These are phyloP conservation scores for Zaprionus nigranus DNA, from an alignment of 1,140 invertebrate genomes.

Conservation along the genomic window DNA sequence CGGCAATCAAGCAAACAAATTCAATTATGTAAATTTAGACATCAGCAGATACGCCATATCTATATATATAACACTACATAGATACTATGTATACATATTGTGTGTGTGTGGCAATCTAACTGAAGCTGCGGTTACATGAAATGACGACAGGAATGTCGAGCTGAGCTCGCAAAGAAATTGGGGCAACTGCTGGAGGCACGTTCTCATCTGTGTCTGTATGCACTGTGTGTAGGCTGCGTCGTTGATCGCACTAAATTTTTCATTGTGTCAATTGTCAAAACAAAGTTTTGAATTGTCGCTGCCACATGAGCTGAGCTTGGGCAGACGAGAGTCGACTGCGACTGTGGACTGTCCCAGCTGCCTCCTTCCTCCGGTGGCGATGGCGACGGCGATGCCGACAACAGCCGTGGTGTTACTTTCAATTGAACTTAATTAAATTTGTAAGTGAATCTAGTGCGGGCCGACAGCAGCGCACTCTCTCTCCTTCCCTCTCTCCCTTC, in stretches of 20 bases:
- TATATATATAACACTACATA: neutral
- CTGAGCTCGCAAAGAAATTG: conserved; percentile 36
- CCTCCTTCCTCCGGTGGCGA: conserved; percentile 7
- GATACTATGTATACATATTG: conserved; percentile 7
- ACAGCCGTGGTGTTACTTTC: conserved; percentile 79
- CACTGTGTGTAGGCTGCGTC: conserved; percentile 9
- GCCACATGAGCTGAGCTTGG: conserved; percentile 42
- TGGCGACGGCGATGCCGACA: neutral
- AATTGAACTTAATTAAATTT: conserved; percentile 84
- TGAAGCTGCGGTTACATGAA: conserved; percentile 40
- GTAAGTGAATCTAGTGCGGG: conserved; percentile 84
- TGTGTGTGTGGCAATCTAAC: conserved; percentile 11
- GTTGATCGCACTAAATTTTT: conserved; percentile 74
- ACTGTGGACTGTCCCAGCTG: neutral
- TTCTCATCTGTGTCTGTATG: conserved; percentile 9
- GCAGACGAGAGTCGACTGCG: too few species aligned
- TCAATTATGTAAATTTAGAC: conserved; percentile 84
- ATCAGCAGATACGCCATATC: conserved; percentile 48
- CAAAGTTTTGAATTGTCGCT: conserved; percentile 78
- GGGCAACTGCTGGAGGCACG: conserved; percentile 63
- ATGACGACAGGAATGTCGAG: conserved; percentile 62
- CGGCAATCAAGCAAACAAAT: conserved; percentile 83
- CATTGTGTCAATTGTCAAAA: conserved; percentile 83
- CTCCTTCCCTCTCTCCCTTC: neutral
- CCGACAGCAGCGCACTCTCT: conserved; percentile 6